Evolutionary conservation across 2,113 vertebrate genomes (phyloP).

Genomic region (Brachirus orientalis): DNA sequence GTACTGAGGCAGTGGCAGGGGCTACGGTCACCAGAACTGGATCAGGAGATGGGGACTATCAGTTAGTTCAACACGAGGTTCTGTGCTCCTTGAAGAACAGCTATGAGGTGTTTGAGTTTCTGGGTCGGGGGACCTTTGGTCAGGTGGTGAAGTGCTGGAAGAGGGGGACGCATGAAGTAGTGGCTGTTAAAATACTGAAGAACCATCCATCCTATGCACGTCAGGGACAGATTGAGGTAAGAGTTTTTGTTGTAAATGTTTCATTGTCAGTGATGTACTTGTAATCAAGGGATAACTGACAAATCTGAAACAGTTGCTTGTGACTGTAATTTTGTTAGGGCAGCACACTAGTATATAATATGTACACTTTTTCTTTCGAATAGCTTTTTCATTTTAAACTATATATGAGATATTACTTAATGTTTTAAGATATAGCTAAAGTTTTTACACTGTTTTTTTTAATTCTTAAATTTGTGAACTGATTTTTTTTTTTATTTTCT

Average conservation of each 20-base stretch:
- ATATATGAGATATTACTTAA: no score
- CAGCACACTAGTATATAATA: no score
- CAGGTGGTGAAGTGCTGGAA: constrained; percentile 99
- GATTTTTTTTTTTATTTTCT: no score
- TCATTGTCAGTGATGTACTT: background rate
- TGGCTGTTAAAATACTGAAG: constrained; percentile 97
- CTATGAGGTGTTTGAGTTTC: constrained; percentile 96
- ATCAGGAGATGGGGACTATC: constrained; percentile 91
- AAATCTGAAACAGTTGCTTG: background rate
- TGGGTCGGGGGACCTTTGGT: constrained; percentile 97
- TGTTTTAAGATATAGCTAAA: no score
- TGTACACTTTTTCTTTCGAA: no score
- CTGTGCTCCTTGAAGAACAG: constrained; percentile 94
- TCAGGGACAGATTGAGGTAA: constrained; percentile 95
- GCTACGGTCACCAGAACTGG: constrained; percentile 63
- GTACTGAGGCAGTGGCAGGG: constrained; percentile 69
- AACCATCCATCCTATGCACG: constrained; percentile 98
- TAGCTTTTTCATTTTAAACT: no score
- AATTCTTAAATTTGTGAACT: background rate
- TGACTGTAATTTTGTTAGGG: no score
- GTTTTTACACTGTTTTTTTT: background rate
- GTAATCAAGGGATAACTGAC: background rate
- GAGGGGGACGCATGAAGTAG: constrained; percentile 92
- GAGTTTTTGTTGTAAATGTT: background rate
- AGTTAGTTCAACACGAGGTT: constrained; percentile 95